These are phyloP conservation scores for Andrena marginata DNA, from an alignment of 2,888 invertebrate species.

Conservation along the genomic window DNA sequence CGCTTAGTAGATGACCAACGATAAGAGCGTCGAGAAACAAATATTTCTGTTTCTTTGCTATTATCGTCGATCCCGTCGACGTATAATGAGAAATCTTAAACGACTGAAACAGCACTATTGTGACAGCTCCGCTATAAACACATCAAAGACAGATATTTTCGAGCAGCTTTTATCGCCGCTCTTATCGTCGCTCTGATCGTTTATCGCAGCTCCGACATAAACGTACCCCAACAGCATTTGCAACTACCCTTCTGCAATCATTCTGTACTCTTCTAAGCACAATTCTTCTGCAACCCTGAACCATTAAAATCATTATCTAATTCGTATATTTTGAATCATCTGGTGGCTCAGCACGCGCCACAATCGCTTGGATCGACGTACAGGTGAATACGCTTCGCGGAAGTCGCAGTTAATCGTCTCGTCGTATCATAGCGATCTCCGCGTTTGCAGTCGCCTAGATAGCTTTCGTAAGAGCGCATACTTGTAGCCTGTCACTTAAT, in stretches of 20 bases:
- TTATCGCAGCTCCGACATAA: too few relatives aligned
- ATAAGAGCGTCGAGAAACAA: too few relatives aligned
- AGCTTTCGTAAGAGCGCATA: constrained; percentile 42
- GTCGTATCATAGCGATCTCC: constrained; percentile 10
- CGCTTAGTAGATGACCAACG: too few relatives aligned
- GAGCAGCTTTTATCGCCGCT: too few relatives aligned
- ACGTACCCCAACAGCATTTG: too few relatives aligned
- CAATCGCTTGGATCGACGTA: not conserved
- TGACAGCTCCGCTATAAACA: too few relatives aligned
- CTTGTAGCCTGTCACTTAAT: constrained; percentile 43
- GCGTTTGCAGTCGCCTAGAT: constrained; percentile 11
- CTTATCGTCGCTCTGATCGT: not conserved
- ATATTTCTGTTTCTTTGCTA: too few relatives aligned
- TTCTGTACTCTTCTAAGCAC: not conserved
- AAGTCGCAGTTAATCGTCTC: not conserved
- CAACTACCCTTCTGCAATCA: not conserved
- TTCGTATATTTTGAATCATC: not conserved
- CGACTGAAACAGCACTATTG: too few relatives aligned
- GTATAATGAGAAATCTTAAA: too few relatives aligned
- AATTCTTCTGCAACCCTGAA: not conserved
- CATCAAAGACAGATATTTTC: too few relatives aligned
- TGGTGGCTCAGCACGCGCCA: not conserved
- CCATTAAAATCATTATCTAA: not conserved
- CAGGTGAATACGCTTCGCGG: constrained; percentile 5
- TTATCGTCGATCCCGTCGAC: too few relatives aligned